A percentile compares a stretch with the other conserved stretches of the same genome.
phyloP scores from a whole-genome alignment of 2,888 invertebrate genomes.

The Drosophila putrida region DNA sequence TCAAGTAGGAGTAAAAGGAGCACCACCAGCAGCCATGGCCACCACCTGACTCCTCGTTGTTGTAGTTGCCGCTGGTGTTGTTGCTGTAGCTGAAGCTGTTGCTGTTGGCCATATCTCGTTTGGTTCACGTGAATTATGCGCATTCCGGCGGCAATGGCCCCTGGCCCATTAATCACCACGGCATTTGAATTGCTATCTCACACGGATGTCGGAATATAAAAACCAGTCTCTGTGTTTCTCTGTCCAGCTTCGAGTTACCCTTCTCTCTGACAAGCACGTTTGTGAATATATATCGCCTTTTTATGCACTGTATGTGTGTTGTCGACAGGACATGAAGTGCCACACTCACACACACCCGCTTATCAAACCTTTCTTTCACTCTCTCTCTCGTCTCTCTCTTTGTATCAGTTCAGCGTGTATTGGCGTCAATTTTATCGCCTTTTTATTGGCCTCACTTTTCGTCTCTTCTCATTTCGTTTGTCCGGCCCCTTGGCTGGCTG shows the following conservation, averaged over 20 bases:
- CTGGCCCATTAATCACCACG: conserved; percentile 77
- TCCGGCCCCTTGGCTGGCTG: conserved; percentile 41
- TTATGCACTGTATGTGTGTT: conserved; percentile 55
- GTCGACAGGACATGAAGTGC: conserved; percentile 57
- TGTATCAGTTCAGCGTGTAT: conserved; percentile 25
- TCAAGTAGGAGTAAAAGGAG: conserved; percentile 41
- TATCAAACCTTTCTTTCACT: conserved; percentile 37
- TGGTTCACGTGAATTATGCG: conserved; percentile 75
- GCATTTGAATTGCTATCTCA: conserved; percentile 72
- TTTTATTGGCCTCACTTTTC: conserved; percentile 82
- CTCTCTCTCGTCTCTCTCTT: conserved; percentile 4
- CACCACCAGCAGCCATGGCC: conserved; percentile 32
- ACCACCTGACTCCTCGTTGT: conserved; percentile 2
- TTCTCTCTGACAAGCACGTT: conserved; percentile 2
- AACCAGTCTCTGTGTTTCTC: conserved; percentile 4
- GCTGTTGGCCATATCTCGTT: conserved; percentile 58
- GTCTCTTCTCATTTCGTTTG: conserved; percentile 69
- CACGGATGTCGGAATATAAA: conserved; percentile 46
- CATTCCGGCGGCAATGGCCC: conserved; percentile 79
- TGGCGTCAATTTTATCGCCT: conserved; percentile 79
- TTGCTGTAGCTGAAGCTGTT: no score
- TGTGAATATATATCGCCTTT: conserved; percentile 56
- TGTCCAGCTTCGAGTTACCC: neutral
- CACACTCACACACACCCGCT: conserved; percentile 27
- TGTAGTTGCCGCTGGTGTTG: no score